Conservation (phyloP, 2,888 invertebrate species). For the Chalcosyrphus nemorum region DNA sequence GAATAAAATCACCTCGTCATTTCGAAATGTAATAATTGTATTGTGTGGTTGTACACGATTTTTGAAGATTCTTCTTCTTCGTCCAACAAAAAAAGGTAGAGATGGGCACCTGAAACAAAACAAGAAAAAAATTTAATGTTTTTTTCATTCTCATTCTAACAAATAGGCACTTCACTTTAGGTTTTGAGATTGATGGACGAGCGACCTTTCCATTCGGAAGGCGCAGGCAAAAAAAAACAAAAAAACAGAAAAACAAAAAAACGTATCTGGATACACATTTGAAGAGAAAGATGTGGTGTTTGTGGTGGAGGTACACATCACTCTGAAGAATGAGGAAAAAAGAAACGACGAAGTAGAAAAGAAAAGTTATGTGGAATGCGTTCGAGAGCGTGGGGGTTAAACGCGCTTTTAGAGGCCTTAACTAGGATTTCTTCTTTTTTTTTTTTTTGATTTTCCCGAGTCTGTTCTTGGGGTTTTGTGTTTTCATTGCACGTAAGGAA, state of each 20-base stretch:
- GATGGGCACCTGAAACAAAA: constrained; percentile 53
- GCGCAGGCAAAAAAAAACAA: constrained; percentile 28
- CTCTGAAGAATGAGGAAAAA: not conserved
- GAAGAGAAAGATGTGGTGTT: not conserved
- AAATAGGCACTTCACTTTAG: constrained; percentile 68
- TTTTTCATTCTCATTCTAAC: constrained; percentile 65
- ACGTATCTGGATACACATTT: not conserved
- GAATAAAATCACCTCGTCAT: constrained; percentile 69
- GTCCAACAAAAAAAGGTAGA: too few relatives aligned
- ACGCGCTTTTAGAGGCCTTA: constrained; percentile 38
- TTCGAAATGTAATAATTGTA: constrained; percentile 70
- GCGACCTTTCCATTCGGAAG: constrained; percentile 56
- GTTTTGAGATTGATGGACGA: constrained; percentile 67
- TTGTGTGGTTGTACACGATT: constrained; percentile 70
- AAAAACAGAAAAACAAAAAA: not conserved
- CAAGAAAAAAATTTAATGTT: constrained; percentile 1
- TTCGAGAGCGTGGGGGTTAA: constrained; percentile 67
- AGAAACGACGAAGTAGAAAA: not conserved
- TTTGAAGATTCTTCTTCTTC: constrained; percentile 58
- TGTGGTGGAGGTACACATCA: not conserved
- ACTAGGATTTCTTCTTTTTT: constrained; percentile 57
- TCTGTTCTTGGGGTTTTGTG: constrained; percentile 30
- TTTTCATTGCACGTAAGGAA: constrained; percentile 70
- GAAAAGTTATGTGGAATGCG: constrained; percentile 55
- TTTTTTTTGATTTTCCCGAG: constrained; percentile 11